phyloP scores from a whole-genome alignment of 2,888 invertebrate species.

The Acrocyrtus sp. region DNA sequence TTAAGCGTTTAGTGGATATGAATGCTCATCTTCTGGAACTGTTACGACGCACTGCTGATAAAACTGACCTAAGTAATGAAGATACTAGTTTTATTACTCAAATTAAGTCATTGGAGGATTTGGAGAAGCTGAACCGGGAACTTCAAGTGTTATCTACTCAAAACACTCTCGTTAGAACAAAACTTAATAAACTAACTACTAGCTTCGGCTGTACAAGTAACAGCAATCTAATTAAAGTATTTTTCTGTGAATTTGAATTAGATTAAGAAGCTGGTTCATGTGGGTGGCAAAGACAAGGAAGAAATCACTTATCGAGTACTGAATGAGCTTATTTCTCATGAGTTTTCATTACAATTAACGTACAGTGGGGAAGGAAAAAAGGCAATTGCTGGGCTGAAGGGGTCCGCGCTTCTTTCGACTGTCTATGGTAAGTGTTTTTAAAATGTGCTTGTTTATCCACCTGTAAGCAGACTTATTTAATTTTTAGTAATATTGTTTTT shows the following conservation, averaged over 20 bases:
- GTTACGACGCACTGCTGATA: neutral
- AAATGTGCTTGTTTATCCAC: no score
- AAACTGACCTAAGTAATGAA: no score
- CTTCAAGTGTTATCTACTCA: no score
- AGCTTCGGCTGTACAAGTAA: no score
- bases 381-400: neutral
- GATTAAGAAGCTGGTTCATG: neutral
- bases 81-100: neutral
- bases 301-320: neutral
- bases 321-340: neutral
- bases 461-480: no score
- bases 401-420: neutral
- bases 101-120: neutral
- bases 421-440: constrained; percentile 2
- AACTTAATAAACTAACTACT: no score
- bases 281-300: neutral
- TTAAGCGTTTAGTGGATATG: neutral
- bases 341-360: neutral
- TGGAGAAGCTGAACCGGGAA: neutral
- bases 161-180: no score
- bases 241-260: neutral
- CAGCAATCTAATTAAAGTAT: neutral
- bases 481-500: no score
- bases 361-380: constrained; percentile 2
- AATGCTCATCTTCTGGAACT: neutral